Evolutionary conservation across 2,888 invertebrate species (phyloP).

Genomic region (Alloscopus bannaensis): DNA sequence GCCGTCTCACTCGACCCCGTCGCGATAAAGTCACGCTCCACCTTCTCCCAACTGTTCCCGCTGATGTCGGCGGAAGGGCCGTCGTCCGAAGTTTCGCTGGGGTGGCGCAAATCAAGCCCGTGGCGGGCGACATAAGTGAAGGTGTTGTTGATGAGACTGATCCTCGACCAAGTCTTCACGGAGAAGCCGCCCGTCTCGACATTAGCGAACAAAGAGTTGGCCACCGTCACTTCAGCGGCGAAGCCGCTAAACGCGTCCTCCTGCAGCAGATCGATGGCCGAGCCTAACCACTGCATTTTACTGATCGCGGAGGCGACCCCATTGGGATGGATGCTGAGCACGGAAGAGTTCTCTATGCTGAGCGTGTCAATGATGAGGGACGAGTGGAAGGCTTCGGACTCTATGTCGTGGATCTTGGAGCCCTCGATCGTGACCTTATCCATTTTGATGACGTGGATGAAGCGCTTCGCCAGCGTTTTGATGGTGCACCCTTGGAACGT

Average conservation of each 20-base stretch:
- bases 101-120: slow-evolving; percentile 77
- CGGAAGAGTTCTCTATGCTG: slow-evolving; percentile 55
- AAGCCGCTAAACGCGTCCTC: slow-evolving; percentile 61
- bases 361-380: slow-evolving; percentile 79
- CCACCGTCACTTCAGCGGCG: slow-evolving; percentile 59
- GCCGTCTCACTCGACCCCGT: slow-evolving; percentile 63
- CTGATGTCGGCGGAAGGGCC: slow-evolving; percentile 77
- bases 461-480: slow-evolving; percentile 79
- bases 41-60: slow-evolving; percentile 79
- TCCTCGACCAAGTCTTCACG: slow-evolving; percentile 82
- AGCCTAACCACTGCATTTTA: slow-evolving; percentile 66
- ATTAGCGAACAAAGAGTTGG: slow-evolving; percentile 77
- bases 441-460: slow-evolving; percentile 83
- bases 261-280: slow-evolving; percentile 56
- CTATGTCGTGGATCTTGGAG: slow-evolving; percentile 58
- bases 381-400: slow-evolving; percentile 74
- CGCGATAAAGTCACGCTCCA: slow-evolving; percentile 68
- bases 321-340: slow-evolving; percentile 58
- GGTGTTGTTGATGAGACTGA: slow-evolving; percentile 81
- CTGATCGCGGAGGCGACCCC: slow-evolving; percentile 68
- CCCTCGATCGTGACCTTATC: slow-evolving; percentile 79
- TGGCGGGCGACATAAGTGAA: slow-evolving; percentile 80
- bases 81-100: slow-evolving; percentile 61
- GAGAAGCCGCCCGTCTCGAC: slow-evolving; percentile 80
- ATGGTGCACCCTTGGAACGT: slow-evolving; percentile 77